These are phyloP conservation scores for Glaucomys volans DNA, from an alignment of 2,113 vertebrate genomes.

Conservation along the genomic window DNA sequence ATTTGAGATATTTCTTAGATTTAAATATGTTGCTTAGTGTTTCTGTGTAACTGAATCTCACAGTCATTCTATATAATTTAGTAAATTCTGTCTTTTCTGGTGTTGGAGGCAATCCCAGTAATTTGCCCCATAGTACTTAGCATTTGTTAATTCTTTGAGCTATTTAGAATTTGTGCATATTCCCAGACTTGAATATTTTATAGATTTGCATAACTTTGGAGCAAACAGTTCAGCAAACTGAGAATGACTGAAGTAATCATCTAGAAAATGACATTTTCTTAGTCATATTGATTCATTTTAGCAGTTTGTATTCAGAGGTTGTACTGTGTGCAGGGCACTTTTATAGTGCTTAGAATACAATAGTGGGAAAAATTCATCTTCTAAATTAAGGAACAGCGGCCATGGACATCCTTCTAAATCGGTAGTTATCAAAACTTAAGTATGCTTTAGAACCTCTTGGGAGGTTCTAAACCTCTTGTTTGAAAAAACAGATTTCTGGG, in stretches of 20 bases:
- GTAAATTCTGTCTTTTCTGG: background rate
- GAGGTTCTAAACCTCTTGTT: too few relatives aligned
- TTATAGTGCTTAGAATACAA: background rate
- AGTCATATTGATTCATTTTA: background rate
- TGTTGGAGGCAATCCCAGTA: background rate
- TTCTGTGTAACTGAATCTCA: background rate
- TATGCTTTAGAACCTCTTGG: background rate
- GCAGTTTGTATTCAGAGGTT: background rate
- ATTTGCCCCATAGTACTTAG: background rate
- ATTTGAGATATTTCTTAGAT: background rate
- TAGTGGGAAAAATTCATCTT: background rate
- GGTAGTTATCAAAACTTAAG: background rate
- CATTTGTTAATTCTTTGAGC: conserved; percentile 18
- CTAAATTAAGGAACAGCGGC: background rate
- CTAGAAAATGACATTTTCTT: background rate
- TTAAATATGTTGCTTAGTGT: background rate
- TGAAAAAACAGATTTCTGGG: background rate
- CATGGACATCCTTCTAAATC: background rate
- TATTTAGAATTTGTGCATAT: conserved; percentile 15
- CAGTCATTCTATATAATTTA: background rate
- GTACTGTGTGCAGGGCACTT: background rate
- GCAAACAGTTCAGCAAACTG: background rate
- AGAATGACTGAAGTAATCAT: background rate
- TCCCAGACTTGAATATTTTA: conserved; percentile 5
- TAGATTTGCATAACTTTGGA: background rate